Base-by-base conservation (phyloP, 2,797 vertebrate species). In the Spea hammondii region DNA sequence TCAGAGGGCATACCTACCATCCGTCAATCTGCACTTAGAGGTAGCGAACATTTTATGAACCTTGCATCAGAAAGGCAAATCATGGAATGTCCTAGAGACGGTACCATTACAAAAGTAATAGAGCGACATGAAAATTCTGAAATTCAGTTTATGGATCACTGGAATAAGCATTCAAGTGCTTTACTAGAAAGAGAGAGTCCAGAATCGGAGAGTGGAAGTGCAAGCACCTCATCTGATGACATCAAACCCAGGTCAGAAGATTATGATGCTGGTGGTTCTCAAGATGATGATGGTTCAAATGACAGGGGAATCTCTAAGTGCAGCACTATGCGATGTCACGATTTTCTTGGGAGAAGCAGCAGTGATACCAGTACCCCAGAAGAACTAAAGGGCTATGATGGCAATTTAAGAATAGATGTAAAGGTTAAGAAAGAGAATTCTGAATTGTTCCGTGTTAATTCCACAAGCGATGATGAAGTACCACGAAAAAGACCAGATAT, bases 361-460 rank as follows among this genome's bases (percentile, higher is more conserved):
- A 99, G 98, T 65, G 98, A 99, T 85, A 99, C 97, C 0, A 99
- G 97, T 89, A 99, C 98, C 10, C 98, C 98, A 0, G 98, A 99
- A 85, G 98, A 99, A 88, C 81, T 99, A 64, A 99, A 98, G 89
- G 93, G 95, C 83, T 96, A 93, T 6, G 98, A 99, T 53, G 92
- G 93, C 0, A 95, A 95, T 13, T 87, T 94, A 4, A 94, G 93
- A 76, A 87, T 97, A 83, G 95, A 97, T 78, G 95, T 97, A 68
- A 97, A 96, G 91, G 93, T 97, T 85, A 94, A 95, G 78, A 94
- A 93, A 46, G 97, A 98, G 70, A 85, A 83, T 0, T 91, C 84
- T 89, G 87, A 97, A 90, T 86, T 91, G 77, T 92, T 93, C 78
- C 91, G 92, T 67, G 83, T 91, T 74, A 92, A 92, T 84, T 94